Conservation (phyloP, 1,140 invertebrate species). For the Eupristina koningsbergeri region DNA sequence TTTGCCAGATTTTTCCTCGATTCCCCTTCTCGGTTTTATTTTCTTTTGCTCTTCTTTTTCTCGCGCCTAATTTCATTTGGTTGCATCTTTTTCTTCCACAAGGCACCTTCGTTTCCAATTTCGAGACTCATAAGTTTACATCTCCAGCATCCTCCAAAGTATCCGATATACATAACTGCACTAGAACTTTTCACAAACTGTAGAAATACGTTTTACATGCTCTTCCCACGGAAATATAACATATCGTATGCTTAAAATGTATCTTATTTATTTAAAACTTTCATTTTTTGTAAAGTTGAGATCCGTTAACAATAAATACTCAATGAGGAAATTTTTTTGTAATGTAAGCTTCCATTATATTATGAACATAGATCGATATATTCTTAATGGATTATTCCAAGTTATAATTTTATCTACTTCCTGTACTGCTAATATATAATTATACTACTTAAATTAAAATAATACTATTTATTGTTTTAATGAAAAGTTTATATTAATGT, state of each 20-base stretch:
- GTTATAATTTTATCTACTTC: too few species aligned
- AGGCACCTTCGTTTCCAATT: conserved; percentile 48
- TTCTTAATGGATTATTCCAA: too few species aligned
- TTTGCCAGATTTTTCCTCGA: background rate
- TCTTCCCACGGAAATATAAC: conserved; percentile 45
- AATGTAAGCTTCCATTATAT: too few species aligned
- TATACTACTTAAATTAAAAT: too few species aligned
- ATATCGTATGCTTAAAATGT: background rate
- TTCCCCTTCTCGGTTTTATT: conserved; percentile 15
- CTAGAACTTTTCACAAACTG: conserved; percentile 44
- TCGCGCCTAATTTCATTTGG: conserved; percentile 45
- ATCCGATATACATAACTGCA: background rate
- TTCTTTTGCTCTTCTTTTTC: background rate
- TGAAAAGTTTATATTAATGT: too few species aligned
- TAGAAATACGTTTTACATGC: conserved; percentile 55
- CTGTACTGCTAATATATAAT: too few species aligned
- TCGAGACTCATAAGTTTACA: conserved; percentile 53
- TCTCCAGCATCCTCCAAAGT: conserved; percentile 7
- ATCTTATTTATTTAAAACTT: too few species aligned
- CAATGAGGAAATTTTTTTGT: too few species aligned
- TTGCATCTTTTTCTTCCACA: conserved; percentile 8
- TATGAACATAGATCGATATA: too few species aligned
- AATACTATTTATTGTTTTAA: too few species aligned
- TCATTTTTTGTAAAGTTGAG: too few species aligned
- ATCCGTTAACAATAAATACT: too few species aligned